Conservation (phyloP, 2,113 vertebrate genomes). For the Oostethus manadensis region DNA sequence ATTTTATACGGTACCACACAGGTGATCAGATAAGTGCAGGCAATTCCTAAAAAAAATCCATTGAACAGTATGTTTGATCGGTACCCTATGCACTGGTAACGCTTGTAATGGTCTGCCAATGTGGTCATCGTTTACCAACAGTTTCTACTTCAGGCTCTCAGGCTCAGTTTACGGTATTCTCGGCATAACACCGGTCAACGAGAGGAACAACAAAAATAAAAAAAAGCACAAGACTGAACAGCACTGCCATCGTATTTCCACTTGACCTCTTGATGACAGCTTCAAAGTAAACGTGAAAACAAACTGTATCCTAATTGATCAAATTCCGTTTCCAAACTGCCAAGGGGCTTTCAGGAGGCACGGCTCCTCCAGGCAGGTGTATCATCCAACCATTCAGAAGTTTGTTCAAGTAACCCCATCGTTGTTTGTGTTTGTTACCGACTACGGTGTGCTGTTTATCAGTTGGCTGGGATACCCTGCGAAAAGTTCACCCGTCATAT, state of each 20-base stretch:
- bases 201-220: constrained; percentile 1
- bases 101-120: constrained; percentile 51
- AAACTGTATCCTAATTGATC: constrained; percentile 55
- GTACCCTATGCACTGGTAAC: constrained; percentile 61
- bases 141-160: constrained; percentile 4
- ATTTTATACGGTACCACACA: constrained; percentile 36
- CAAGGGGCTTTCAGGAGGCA: constrained; percentile 56
- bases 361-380: constrained; percentile 1
- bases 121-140: constrained; percentile 10
- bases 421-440: too few species aligned
- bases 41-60: constrained; percentile 31
- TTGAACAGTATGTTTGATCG: constrained; percentile 42
- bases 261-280: constrained; percentile 13
- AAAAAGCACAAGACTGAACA: constrained; percentile 49
- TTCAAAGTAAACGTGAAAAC: constrained; percentile 33
- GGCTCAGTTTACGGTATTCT: not conserved
- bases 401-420: not conserved
- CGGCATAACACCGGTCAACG: constrained; percentile 8
- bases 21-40: constrained; percentile 45
- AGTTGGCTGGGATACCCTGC: not conserved
- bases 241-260: constrained; percentile 51
- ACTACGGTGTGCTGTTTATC: too few species aligned
- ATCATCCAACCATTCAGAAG: not conserved
- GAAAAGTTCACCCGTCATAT: constrained; percentile 35
- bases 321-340: constrained; percentile 48